Evolutionary conservation across 2,797 vertebrate species (phyloP), one percentile per base, ranked within the genome.

Genomic region (Notolabrus celidotus): DNA sequence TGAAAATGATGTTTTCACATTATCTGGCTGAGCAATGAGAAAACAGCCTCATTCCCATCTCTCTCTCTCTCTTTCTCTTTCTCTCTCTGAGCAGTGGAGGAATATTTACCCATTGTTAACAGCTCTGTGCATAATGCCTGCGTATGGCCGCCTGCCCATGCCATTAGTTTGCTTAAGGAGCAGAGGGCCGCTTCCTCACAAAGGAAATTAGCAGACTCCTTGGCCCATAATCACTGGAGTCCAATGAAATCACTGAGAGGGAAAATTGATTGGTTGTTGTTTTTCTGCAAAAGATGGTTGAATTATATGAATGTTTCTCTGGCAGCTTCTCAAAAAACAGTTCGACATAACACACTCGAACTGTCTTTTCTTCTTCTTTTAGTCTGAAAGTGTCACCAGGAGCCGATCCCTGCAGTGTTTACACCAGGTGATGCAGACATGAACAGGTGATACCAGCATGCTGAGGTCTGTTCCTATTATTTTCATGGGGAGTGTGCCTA

Each of bases 161-260:
- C 31, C 53, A 68, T 91, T 86, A 76, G 73, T 83, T 83, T 86
- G 52, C 71, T 78, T 67, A 71, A 74, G 53, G 67, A 86, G 73
- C 67, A 79, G 68, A 69, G 70, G 54, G 60, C 45, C 68, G 60
- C 67, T 85, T 85, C 68, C 76, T 74, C 79, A 65, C 80, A 80
- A 79, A 82, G 75, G 67, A 82, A 77, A 86, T 87, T 83, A 87
- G 56, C 42, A 27, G 50, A 84, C 72, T 79, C 70, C 62, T 74
- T 58, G 51, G 66, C 58, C 71, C 74, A 81, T 80, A 82, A 85
- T 86, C 57, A 86, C 77, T 54, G 20, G 15, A 80, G 69, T 79
- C 70, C 67, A 78, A 59, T 69, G 65, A 66, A 89, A 86, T 84
- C 83, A 80, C 72, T 65, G 42, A 41, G 45, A 64, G 51, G 59